Percentiles rank a stretch among this genome's conserved stretches.
These are phyloP conservation scores for Porphyrio hochstetteri DNA, from an alignment of 2,113 vertebrate species.

Conservation along the genomic window DNA sequence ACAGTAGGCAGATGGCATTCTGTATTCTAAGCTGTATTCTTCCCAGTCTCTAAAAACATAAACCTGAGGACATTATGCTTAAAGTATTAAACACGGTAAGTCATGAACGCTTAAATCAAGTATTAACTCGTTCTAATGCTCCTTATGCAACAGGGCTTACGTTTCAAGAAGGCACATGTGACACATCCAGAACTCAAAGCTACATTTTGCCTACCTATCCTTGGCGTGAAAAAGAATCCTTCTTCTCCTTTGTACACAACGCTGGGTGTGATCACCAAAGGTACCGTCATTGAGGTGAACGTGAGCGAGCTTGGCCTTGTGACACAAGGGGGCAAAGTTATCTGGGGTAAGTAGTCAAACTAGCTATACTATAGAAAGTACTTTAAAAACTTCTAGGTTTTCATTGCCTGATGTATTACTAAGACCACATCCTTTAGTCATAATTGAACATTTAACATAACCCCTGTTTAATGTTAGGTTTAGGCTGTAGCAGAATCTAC, in stretches of 20 bases:
- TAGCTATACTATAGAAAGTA: not conserved
- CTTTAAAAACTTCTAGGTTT: not conserved
- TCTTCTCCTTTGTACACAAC: slow-evolving; percentile 94
- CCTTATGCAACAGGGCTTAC: slow-evolving; percentile 82
- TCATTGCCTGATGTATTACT: not conserved
- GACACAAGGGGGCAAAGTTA: slow-evolving; percentile 97
- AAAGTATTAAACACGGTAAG: not conserved
- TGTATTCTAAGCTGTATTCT: not conserved
- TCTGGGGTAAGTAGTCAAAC: slow-evolving; percentile 89
- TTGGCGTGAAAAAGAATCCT: slow-evolving; percentile 98
- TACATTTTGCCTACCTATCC: slow-evolving; percentile 95
- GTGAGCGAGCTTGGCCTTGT: slow-evolving; percentile 96
- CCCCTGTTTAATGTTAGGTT: not conserved
- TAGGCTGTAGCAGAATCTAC: not conserved
- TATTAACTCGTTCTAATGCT: not conserved
- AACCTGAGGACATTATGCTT: not conserved
- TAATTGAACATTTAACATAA: not conserved
- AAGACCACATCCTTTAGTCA: not conserved
- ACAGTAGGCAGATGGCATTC: not conserved
- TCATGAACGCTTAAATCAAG: not conserved
- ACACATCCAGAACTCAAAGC: slow-evolving; percentile 98
- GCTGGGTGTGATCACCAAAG: slow-evolving; percentile 97
- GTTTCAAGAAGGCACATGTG: slow-evolving; percentile 97
- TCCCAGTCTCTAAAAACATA: not conserved
- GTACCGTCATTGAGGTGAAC: slow-evolving; percentile 94